Evolutionary conservation across 2,113 vertebrate genomes (phyloP), one percentile per base, ranked within the genome.

Genomic region (Polypterus bichir): DNA sequence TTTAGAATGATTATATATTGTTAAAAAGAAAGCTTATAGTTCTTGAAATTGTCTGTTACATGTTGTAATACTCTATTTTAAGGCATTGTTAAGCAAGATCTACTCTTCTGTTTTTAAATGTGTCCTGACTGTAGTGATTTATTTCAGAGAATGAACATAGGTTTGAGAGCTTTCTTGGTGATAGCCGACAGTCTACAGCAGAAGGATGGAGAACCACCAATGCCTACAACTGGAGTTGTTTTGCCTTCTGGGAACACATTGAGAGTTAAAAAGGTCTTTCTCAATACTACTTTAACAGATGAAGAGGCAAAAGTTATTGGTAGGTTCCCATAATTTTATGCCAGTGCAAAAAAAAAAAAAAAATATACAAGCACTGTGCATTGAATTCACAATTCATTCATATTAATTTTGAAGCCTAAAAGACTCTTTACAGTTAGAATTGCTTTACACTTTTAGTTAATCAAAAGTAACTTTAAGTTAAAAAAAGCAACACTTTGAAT

Each of bases 241-340:
- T 89, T 99, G 78, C 96, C 96, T 63, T 99, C 96, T 48, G 96
- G 96, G 72, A 99, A 98, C 76, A 99, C 96, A n/a, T 80, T 99
- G 9, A 90, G 96, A 11, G 95, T 99, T 64, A 99, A 99, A 82
- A 99, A 99, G 76, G 94, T 94, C 79, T 99, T 99, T 73, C 93
- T 99, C 58, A 97, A 94, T 81, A 98, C 97, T 84, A 98, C 96
- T 0, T 79, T 99, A 68, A 99, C 96, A 7, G 96, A 99, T 66
- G 96, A 99, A 78, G 96, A 99, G 77, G 96, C 96, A 63, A 99
- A 96, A 82, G 91, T 91, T 72, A 99, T 99, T 79, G 96, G 96
- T 99, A 54, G 49, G 85, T 74, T 57, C 11, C 49, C 46, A 47
- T 46, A 9, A 27, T 27, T 27, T 27, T 27, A 27, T 27, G 27